Evolutionary conservation across 35 echinoderm and acorn worm genomes (phyloP).

Genomic region (Amphiura filiformis): DNA sequence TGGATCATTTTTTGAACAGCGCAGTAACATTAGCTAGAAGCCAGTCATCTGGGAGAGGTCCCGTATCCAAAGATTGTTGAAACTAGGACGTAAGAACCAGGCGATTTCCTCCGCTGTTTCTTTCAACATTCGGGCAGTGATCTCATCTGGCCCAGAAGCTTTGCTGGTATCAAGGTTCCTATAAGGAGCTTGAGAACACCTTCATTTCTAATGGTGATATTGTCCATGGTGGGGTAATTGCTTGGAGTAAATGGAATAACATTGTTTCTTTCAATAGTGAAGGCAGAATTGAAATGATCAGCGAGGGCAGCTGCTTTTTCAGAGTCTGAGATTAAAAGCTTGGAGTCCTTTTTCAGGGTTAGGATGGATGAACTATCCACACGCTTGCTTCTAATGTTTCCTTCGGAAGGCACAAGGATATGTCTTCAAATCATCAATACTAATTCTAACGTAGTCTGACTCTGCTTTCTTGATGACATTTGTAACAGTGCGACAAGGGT

Average conservation of each 20-base stretch:
- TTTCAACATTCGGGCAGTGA: constrained; percentile 11
- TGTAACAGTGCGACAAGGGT: background rate
- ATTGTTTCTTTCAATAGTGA: constrained; percentile 9
- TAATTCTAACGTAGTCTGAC: background rate
- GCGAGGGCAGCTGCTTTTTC: constrained; percentile 25
- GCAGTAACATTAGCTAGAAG: background rate
- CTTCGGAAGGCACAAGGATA: background rate
- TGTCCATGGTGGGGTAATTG: constrained; percentile 3
- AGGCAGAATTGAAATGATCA: constrained; percentile 29
- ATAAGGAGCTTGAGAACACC: constrained; percentile 10
- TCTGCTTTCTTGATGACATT: background rate
- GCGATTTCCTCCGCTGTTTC: constrained; percentile 5
- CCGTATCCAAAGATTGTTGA: constrained; percentile 6
- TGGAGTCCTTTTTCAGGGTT: background rate
- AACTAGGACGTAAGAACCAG: background rate
- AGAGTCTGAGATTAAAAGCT: background rate
- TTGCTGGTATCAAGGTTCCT: constrained; percentile 1
- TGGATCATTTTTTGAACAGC: background rate
- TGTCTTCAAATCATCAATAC: constrained; percentile 31
- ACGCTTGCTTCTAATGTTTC: background rate
- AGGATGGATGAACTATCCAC: constrained; percentile 4
- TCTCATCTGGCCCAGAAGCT: constrained; percentile 30
- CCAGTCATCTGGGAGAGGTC: constrained; percentile 14
- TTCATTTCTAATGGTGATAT: constrained; percentile 13
- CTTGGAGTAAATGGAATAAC: constrained; percentile 11